Evolutionary conservation across 2,113 vertebrate species (phyloP).

Genomic region (Thryonomys swinderianus): DNA sequence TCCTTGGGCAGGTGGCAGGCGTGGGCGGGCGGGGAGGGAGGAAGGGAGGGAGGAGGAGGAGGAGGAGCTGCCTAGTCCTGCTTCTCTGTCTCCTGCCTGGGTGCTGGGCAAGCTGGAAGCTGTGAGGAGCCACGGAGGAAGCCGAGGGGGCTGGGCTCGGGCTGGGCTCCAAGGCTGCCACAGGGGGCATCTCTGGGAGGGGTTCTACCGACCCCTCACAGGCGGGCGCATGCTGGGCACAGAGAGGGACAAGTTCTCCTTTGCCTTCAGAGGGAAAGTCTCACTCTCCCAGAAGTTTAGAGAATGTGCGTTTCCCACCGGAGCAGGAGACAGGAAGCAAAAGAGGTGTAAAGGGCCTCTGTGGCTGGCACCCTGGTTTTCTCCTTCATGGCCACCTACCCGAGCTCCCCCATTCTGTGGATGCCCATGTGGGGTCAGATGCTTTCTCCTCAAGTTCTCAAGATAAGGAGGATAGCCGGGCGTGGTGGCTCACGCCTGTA

Average conservation of each 20-base stretch:
- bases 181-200: neutral
- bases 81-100: conserved; percentile 43
- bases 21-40: neutral
- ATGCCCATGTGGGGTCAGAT: neutral
- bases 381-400: neutral
- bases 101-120: neutral
- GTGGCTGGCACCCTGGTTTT: neutral
- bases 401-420: neutral
- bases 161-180: neutral
- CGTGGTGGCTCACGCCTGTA: too few relatives aligned
- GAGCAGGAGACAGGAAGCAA: neutral
- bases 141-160: neutral
- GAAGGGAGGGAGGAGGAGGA: neutral
- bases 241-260: neutral
- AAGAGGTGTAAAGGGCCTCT: neutral
- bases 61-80: neutral
- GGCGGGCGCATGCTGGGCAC: neutral
- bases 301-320: neutral
- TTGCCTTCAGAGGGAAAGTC: neutral
- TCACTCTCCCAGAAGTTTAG: neutral
- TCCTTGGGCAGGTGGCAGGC: conserved; percentile 38
- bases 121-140: neutral
- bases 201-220: neutral
- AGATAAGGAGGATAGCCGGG: too few relatives aligned
- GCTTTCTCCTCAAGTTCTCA: neutral